These are phyloP conservation scores for Litoditis marina DNA, from an alignment of 2,888 invertebrate species.

Conservation along the genomic window DNA sequence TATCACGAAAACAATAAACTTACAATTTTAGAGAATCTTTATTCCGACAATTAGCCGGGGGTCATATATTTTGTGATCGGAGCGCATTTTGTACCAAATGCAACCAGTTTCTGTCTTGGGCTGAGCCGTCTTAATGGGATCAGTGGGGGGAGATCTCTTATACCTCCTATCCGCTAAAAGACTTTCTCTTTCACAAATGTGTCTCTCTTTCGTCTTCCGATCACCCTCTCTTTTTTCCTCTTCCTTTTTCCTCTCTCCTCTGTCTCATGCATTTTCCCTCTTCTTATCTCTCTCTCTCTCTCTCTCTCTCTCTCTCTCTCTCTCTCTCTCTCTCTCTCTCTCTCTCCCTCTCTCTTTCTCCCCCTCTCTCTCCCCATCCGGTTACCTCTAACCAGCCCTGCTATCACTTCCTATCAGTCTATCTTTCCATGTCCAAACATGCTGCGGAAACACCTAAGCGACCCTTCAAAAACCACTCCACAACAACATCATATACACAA, in stretches of 20 bases:
- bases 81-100: no score
- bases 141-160: no score
- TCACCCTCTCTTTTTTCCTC: neutral
- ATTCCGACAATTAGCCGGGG: no score
- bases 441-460: no score
- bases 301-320: neutral
- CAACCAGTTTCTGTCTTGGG: no score
- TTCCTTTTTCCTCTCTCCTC: neutral
- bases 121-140: no score
- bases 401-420: neutral
- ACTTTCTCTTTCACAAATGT: no score
- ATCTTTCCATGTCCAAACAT: neutral
- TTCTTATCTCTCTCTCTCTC: conserved; percentile 1
- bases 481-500: neutral
- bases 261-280: neutral
- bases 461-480: no score
- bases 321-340: conserved; percentile 4
- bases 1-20: no score
- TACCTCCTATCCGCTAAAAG: no score
- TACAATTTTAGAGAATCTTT: no score
- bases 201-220: neutral
- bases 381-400: neutral
- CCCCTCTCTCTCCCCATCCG: neutral
- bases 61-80: no score
- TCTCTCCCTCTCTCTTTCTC: neutral